Conservation (phyloP, 2,113 vertebrate species). For the Psettodes erumei region DNA sequence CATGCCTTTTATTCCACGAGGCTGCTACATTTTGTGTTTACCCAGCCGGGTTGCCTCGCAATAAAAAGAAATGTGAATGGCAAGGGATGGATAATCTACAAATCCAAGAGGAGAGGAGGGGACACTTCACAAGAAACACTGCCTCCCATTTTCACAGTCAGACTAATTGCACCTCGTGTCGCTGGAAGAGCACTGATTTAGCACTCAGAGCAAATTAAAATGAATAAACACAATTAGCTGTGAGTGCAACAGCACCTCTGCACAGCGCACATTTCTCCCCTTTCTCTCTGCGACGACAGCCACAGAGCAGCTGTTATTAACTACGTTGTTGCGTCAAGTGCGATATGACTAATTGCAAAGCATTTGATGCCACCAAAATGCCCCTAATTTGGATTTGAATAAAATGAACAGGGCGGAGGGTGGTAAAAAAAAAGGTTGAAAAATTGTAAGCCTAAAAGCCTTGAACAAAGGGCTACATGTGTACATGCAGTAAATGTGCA, state of each 20-base stretch:
- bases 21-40: background rate
- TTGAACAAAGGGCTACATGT: conserved; percentile 2
- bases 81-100: conserved; percentile 42
- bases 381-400: conserved; percentile 69
- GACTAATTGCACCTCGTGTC: conserved; percentile 78
- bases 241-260: conserved; percentile 66
- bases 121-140: conserved; percentile 62
- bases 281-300: conserved; percentile 52
- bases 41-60: conserved; percentile 1
- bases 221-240: conserved; percentile 84
- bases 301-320: conserved; percentile 74
- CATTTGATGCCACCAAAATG: conserved; percentile 73
- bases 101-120: conserved; percentile 56
- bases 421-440: conserved; percentile 4
- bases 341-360: conserved; percentile 76
- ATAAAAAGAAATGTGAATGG: conserved; percentile 46
- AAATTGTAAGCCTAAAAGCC: conserved; percentile 20
- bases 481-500: background rate
- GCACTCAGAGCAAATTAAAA: conserved; percentile 84
- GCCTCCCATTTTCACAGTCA: conserved; percentile 69
- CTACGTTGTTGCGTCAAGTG: conserved; percentile 66
- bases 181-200: conserved; percentile 80
- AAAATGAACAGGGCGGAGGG: conserved; percentile 47
- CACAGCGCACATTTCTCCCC: conserved; percentile 61
- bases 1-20: background rate